Evolutionary conservation across 1,140 invertebrate species (phyloP).

Genomic region (Bradynema listronoti): DNA sequence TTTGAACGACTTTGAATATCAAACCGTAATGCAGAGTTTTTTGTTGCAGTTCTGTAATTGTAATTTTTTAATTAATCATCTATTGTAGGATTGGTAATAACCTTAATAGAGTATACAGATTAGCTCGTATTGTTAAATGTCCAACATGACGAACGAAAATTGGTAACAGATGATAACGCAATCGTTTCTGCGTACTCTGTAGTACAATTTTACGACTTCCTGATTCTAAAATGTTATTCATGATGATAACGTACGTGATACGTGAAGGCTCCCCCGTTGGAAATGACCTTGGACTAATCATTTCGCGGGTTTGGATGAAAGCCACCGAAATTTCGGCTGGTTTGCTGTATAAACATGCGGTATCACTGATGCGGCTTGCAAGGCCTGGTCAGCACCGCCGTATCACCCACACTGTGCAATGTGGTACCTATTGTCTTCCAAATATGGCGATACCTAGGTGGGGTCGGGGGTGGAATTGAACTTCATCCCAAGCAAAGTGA

Average conservation of each 20-base stretch:
- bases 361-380: no score
- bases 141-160: constrained; percentile 32
- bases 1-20: constrained; percentile 13
- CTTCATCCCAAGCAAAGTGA: no score
- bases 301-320: neutral
- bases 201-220: constrained; percentile 39
- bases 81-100: constrained; percentile 4
- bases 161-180: constrained; percentile 17
- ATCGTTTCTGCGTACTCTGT: constrained; percentile 17
- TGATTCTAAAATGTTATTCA: constrained; percentile 12
- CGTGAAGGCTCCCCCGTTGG: neutral
- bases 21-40: neutral
- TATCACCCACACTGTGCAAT: no score
- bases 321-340: no score
- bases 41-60: constrained; percentile 15
- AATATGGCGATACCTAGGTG: no score
- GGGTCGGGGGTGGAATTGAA: no score
- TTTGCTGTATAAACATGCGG: no score
- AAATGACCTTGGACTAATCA: neutral
- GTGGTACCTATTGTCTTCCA: no score
- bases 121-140: constrained; percentile 64
- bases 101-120: constrained; percentile 60
- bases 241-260: neutral
- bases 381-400: no score
- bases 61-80: neutral